Evolutionary conservation across 1,140 invertebrate species (phyloP).

Genomic region (Pseudomyrmex cubaensis): DNA sequence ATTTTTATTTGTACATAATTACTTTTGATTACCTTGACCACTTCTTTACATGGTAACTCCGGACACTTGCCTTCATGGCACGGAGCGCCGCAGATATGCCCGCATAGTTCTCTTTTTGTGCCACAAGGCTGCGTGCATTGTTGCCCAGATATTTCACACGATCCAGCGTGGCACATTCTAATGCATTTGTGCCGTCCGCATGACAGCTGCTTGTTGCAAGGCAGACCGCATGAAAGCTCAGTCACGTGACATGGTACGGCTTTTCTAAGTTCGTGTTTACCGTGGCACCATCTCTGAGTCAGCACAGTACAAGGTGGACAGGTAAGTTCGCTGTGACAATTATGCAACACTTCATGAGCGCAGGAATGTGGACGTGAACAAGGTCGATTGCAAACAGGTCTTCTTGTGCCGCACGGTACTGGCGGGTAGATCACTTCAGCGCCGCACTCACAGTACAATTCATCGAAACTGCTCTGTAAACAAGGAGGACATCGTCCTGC

Average conservation of each 20-base stretch:
- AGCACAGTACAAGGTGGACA: constrained; percentile 98
- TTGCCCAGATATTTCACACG: constrained; percentile 88
- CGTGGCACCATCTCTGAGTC: constrained; percentile 94
- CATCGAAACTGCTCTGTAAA: constrained; percentile 94
- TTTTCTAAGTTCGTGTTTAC: constrained; percentile 94
- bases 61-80: constrained; percentile 92
- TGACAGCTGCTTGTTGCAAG: constrained; percentile 91
- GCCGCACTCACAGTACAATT: constrained; percentile 96
- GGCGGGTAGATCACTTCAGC: constrained; percentile 94
- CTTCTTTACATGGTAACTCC: constrained; percentile 89
- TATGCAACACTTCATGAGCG: constrained; percentile 92
- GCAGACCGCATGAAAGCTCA: constrained; percentile 95
- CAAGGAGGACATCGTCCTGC: constrained; percentile 92
- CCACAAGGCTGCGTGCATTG: constrained; percentile 93
- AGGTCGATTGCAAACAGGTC: constrained; percentile 91
- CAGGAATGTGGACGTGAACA: constrained; percentile 93
- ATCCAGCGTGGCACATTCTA: constrained; percentile 91
- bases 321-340: constrained; percentile 89
- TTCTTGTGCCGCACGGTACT: constrained; percentile 94
- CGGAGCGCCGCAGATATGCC: constrained; percentile 91
- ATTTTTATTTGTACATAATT: neutral
- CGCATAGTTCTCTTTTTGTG: constrained; percentile 88
- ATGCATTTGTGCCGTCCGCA: constrained; percentile 90
- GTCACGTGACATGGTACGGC: constrained; percentile 95
- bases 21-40: constrained; percentile 81